phyloP scores from a whole-genome alignment of 2,797 vertebrate species.

The Aselliscus stoliczkanus region DNA sequence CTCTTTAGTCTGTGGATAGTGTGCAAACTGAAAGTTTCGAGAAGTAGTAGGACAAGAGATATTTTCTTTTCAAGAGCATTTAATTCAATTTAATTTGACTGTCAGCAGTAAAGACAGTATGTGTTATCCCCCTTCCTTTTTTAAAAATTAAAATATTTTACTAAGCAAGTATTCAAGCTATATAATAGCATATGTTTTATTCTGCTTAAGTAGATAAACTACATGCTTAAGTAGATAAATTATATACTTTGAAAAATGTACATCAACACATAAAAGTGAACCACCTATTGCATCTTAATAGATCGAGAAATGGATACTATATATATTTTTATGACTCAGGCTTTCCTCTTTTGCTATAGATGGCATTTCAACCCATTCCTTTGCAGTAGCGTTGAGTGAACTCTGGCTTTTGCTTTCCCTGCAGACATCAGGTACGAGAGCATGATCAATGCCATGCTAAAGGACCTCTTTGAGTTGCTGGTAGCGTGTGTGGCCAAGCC shows the following conservation, averaged over 20 bases:
- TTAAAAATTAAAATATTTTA: background rate
- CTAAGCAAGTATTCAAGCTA: background rate
- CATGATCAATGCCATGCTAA: conserved; percentile 95
- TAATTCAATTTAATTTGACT: background rate
- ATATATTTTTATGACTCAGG: background rate
- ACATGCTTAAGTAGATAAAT: background rate
- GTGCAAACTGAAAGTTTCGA: background rate
- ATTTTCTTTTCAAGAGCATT: background rate
- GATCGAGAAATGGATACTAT: background rate
- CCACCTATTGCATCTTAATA: background rate
- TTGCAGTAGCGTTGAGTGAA: background rate
- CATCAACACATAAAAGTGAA: background rate
- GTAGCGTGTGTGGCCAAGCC: conserved; percentile 95
- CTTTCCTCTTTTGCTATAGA: background rate
- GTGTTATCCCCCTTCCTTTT: background rate
- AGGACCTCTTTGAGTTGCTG: conserved; percentile 95
- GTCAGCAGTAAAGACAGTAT: background rate
- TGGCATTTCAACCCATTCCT: background rate
- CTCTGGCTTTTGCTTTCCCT: background rate
- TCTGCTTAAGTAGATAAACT: background rate
- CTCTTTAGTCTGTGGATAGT: background rate
- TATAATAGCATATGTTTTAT: background rate
- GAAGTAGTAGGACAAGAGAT: background rate
- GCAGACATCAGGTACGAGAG: conserved; percentile 95
- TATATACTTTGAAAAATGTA: background rate